Evolutionary conservation across 2,888 invertebrate genomes (phyloP).

Genomic region (Clistopyga incitator): DNA sequence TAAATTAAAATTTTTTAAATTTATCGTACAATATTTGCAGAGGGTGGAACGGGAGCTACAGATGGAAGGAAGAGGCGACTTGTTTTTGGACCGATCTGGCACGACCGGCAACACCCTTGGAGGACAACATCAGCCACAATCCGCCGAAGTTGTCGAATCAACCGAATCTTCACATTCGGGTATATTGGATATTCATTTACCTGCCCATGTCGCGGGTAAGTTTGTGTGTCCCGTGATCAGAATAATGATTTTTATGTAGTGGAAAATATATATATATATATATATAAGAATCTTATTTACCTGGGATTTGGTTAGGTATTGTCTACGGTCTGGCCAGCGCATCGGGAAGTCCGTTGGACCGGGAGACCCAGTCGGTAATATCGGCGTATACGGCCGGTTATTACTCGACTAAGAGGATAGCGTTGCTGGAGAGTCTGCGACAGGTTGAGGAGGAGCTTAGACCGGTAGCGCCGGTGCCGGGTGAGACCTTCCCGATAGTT

Average conservation of each 20-base stretch:
- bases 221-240: background rate
- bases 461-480: constrained; percentile 72
- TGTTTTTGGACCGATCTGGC: constrained; percentile 76
- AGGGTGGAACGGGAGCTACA: constrained; percentile 89
- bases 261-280: too few species aligned
- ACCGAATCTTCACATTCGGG: constrained; percentile 83
- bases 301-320: constrained; percentile 80
- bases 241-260: too few species aligned
- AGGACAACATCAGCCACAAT: constrained; percentile 73
- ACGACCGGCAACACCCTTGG: constrained; percentile 75
- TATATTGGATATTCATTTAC: constrained; percentile 85
- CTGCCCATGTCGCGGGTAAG: constrained; percentile 78
- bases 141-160: constrained; percentile 76
- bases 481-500: constrained; percentile 75
- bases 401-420: constrained; percentile 69
- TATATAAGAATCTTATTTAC: too few species aligned
- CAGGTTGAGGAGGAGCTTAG: constrained; percentile 69
- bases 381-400: constrained; percentile 79
- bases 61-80: constrained; percentile 84
- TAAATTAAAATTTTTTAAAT: background rate
- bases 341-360: constrained; percentile 83
- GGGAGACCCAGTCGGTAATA: constrained; percentile 82
- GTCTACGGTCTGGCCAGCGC: constrained; percentile 82
- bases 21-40: constrained; percentile 80
- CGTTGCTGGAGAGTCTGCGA: constrained; percentile 67